Evolutionary conservation across 2,888 invertebrate genomes (phyloP).

Genomic region (Nomada ruficornis): DNA sequence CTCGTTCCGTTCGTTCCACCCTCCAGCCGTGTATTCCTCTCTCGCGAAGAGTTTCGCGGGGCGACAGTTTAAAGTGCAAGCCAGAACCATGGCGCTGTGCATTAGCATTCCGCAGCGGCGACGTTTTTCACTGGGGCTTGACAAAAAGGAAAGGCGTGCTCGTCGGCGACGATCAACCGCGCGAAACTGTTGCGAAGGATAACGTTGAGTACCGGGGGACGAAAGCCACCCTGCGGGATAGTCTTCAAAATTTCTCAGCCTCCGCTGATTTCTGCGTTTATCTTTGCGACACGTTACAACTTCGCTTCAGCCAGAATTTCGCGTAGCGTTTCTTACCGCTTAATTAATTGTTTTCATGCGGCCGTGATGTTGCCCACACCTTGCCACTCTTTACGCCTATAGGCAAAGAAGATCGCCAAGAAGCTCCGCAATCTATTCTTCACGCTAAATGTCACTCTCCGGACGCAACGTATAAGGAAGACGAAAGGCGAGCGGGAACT

Average conservation of each 20-base stretch:
- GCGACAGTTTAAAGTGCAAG: slow-evolving; percentile 68
- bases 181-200: slow-evolving; percentile 54
- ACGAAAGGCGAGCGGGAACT: slow-evolving; percentile 15
- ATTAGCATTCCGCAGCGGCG: slow-evolving; percentile 73
- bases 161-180: slow-evolving; percentile 64
- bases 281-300: no score
- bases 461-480: not conserved
- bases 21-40: slow-evolving; percentile 33
- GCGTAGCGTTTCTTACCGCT: no score
- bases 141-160: slow-evolving; percentile 63
- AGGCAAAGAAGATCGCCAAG: no score
- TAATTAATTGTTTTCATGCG: no score
- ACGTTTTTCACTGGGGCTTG: slow-evolving; percentile 68
- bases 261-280: slow-evolving; percentile 3
- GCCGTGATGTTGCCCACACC: no score
- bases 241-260: slow-evolving; percentile 19
- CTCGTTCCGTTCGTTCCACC: slow-evolving; percentile 3
- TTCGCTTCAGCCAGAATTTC: no score
- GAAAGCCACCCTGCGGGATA: slow-evolving; percentile 2
- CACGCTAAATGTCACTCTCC: no score
- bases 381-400: no score
- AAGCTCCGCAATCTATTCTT: no score
- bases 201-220: slow-evolving; percentile 15
- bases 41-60: slow-evolving; percentile 56
- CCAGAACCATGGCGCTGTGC: slow-evolving; percentile 57